Conservation (phyloP, 2,888 invertebrate genomes). For the Ophonus ardosiacus region DNA sequence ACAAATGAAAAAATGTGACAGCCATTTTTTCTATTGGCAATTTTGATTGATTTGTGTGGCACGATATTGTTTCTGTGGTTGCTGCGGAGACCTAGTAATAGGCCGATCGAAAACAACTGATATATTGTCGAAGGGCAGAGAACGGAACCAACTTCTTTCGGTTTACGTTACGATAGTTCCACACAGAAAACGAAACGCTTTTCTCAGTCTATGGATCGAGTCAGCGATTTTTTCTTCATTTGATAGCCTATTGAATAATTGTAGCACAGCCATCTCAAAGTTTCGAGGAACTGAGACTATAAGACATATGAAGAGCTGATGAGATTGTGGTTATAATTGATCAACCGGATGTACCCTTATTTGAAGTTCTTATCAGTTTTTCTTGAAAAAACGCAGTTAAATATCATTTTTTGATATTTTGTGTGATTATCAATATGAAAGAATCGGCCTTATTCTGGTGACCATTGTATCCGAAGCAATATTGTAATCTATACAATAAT, state of each 20-base stretch:
- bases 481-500: no score
- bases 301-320: no score
- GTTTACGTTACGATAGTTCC: conserved; percentile 30
- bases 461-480: no score
- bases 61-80: conserved; percentile 57
- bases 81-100: conserved; percentile 45
- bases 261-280: background rate
- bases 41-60: conserved; percentile 58
- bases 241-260: conserved; percentile 46
- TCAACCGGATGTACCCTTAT: no score
- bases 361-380: no score
- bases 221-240: conserved; percentile 44
- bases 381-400: no score
- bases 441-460: no score
- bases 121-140: conserved; percentile 44
- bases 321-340: no score
- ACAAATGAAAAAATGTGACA: conserved; percentile 57
- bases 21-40: conserved; percentile 58
- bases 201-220: conserved; percentile 18
- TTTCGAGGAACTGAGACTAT: background rate
- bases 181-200: conserved; percentile 1
- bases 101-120: conserved; percentile 57
- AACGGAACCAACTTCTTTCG: background rate
- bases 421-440: no score
- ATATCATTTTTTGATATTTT: no score